Conservation (phyloP, 2,888 invertebrate species). For the Napeogenes inachia region DNA sequence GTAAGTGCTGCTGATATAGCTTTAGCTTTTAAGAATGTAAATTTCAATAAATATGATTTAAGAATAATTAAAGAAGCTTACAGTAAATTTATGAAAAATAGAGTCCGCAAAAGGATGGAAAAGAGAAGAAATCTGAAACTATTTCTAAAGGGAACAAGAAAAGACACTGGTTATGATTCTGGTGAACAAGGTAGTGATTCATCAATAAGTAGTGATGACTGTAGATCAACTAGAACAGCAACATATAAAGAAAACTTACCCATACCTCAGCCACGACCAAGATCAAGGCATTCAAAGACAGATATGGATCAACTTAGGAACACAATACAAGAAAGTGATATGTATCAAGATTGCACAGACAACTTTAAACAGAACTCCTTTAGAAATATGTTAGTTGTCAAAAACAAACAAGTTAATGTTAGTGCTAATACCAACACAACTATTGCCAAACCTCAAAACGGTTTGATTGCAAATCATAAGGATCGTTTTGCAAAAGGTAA, state of each 20-base stretch:
- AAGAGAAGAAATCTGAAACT: slow-evolving; percentile 47
- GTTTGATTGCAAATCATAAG: slow-evolving; percentile 38
- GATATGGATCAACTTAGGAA: slow-evolving; percentile 38
- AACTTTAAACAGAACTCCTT: slow-evolving; percentile 42
- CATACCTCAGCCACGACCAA: slow-evolving; percentile 29
- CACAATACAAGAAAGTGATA: slow-evolving; percentile 38
- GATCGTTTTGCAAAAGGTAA: slow-evolving; percentile 49
- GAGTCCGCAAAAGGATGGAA: slow-evolving; percentile 43
- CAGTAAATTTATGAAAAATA: slow-evolving; percentile 43
- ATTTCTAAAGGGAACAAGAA: slow-evolving; percentile 42
- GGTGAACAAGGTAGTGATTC: slow-evolving; percentile 60
- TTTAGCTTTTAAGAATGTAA: slow-evolving; percentile 45
- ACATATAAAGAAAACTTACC: slow-evolving; percentile 38
- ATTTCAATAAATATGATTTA: slow-evolving; percentile 51
- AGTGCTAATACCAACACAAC: slow-evolving; percentile 7
- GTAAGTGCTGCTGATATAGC: slow-evolving; percentile 53
- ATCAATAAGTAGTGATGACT: slow-evolving; percentile 58
- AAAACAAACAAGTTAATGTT: slow-evolving; percentile 22
- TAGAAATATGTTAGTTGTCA: slow-evolving; percentile 37
- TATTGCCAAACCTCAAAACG: slow-evolving; percentile 10
- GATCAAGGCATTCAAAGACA: slow-evolving; percentile 43
- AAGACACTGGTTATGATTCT: slow-evolving; percentile 52
- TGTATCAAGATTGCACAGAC: slow-evolving; percentile 43
- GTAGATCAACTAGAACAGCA: slow-evolving; percentile 44
- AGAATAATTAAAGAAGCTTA: slow-evolving; percentile 49